Percentiles rank a stretch among this genome's conserved stretches.
These are phyloP conservation scores for Lordiphosa collinella DNA, from an alignment of 1,140 invertebrate species.

Conservation along the genomic window DNA sequence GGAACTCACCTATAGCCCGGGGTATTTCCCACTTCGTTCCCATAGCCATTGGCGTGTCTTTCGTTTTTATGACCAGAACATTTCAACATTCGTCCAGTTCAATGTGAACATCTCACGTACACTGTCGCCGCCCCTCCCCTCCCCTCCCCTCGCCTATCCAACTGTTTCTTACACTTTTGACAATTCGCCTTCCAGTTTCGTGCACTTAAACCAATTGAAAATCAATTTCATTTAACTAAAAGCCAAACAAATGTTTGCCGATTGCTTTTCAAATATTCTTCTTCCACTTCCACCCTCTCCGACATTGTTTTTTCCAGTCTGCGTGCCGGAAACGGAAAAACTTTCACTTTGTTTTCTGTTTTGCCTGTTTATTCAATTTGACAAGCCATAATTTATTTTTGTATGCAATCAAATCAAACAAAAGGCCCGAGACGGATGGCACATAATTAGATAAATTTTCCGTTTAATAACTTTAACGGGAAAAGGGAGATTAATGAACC, in stretches of 20 bases:
- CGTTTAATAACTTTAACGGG: not conserved
- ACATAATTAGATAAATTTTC: not conserved
- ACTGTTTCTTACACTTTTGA: not conserved
- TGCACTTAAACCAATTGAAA: slow-evolving; percentile 71
- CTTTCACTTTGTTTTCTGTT: slow-evolving; percentile 36
- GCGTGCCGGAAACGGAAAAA: slow-evolving; percentile 1
- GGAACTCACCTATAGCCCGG: no score
- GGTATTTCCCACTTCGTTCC: no score
- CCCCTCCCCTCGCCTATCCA: not conserved
- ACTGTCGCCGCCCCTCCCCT: not conserved
- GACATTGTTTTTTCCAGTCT: slow-evolving; percentile 22
- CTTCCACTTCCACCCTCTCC: not conserved
- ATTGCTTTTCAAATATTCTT: slow-evolving; percentile 15
- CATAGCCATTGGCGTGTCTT: no score
- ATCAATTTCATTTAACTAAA: slow-evolving; percentile 72
- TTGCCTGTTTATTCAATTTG: slow-evolving; percentile 54
- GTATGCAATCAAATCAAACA: slow-evolving; percentile 1
- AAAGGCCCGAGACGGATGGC: not conserved
- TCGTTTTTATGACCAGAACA: slow-evolving; percentile 16
- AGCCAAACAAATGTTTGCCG: slow-evolving; percentile 61
- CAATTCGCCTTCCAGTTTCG: slow-evolving; percentile 12
- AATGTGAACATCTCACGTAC: slow-evolving; percentile 22
- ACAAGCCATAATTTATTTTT: slow-evolving; percentile 62
- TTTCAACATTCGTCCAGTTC: not conserved
- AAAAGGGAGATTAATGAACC: not conserved